Base-by-base conservation (phyloP, 2,888 invertebrate species). In the Lasioglossum vierecki region DNA sequence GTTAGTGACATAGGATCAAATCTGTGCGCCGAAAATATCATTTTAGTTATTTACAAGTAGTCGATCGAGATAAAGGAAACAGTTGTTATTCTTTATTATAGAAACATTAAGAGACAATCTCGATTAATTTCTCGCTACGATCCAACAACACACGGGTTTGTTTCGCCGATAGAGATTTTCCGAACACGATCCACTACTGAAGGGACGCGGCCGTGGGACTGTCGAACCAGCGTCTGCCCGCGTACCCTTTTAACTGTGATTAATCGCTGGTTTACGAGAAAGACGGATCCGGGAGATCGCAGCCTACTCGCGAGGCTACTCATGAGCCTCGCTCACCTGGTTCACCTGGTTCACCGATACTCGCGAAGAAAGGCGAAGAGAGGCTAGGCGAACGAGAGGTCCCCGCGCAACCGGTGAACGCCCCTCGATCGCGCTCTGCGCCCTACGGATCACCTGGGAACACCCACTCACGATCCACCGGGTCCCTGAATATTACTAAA, bases 391-490 rank as follows among this genome's bases (percentile, higher is more conserved):
- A 90, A 91, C 90, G 91, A 53, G 49, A 53, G 53, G 90, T 90
- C 83, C 80, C 72, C 63, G 76, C 63, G 44, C 41, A 76, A 68
- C 39, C 60, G 77, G 89, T 88, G 71, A 89, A 89, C 89, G 90
- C 90, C 90, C 82, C 79, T 71, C 68, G 41, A 39, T 70, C 63
- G 30, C 63, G 30, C 53, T 74, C 78, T 82, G 80, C 75, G 83
- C 88, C 90, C 86, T 68, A 80, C 68, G 86, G 80, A 79, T 83
- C 85, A 83, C 82, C 80, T 77, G 91, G 92, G 87, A 91, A 93
- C 93, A 91, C 92, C 92, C 91, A 93, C 92, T 93, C 93, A 93
- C 92, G 93, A 92, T 88, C 83, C 89, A 74, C 75, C 70, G 60
- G 88, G 76, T 88, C 89, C 85, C 72, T 80, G 88, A 82, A 79